These are phyloP conservation scores for Eupeodes luniger DNA, from an alignment of 2,888 invertebrate species.

Conservation along the genomic window DNA sequence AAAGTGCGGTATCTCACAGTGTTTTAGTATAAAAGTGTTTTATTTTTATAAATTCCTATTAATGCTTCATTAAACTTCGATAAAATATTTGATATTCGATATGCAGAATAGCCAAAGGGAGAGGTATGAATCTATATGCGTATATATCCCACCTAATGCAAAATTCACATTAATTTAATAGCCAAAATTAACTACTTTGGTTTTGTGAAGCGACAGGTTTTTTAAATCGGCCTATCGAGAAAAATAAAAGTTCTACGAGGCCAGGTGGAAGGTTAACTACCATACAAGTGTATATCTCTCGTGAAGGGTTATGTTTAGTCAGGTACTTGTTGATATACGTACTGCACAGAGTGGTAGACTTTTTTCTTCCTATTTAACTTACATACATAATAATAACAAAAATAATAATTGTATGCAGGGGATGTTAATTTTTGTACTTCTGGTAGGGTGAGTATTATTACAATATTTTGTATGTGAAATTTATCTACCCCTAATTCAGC, in stretches of 20 bases:
- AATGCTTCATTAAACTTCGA: conserved; percentile 70
- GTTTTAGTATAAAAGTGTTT: conserved; percentile 52
- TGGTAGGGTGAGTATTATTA: conserved; percentile 5
- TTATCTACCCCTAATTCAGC: conserved; percentile 51
- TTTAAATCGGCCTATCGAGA: conserved; percentile 33
- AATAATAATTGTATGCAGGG: conserved; percentile 52
- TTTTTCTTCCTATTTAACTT: neutral
- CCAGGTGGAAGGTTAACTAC: conserved; percentile 24
- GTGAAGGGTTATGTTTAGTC: conserved; percentile 23
- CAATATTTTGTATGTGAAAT: neutral
- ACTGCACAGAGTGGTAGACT: conserved; percentile 24
- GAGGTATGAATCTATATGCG: neutral
- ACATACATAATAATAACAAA: conserved; percentile 12
- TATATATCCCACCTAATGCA: neutral
- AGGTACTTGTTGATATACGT: conserved; percentile 69
- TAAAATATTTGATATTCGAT: conserved; percentile 66
- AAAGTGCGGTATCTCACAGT: conserved; percentile 35
- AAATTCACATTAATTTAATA: conserved; percentile 48
- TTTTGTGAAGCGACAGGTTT: conserved; percentile 61
- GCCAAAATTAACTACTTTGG: neutral
- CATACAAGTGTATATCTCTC: neutral
- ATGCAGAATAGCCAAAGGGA: conserved; percentile 47
- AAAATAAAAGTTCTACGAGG: conserved; percentile 14
- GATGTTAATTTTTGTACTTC: conserved; percentile 28
- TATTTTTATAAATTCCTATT: conserved; percentile 54